Conservation (phyloP, 2,797 vertebrate genomes). For the Paramormyrops hopkinsi region DNA sequence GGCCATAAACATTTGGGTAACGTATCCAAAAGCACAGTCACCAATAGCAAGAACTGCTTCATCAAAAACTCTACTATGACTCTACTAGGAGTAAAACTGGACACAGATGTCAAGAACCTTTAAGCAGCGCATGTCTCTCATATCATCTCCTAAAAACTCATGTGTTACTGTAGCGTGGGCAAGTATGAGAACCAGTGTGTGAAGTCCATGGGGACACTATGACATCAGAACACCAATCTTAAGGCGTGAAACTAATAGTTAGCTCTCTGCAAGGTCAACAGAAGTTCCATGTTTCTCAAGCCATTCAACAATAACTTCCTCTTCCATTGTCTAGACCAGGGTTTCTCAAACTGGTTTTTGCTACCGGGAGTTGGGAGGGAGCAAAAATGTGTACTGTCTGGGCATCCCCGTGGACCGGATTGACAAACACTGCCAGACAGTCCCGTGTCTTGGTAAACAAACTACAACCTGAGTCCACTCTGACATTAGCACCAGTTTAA, state of each 20-base stretch:
- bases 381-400: not conserved
- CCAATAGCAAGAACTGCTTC: not conserved
- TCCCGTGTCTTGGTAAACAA: not conserved
- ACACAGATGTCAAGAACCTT: not conserved
- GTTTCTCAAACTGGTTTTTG: not conserved
- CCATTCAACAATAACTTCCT: not conserved
- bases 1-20: not conserved
- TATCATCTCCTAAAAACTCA: not conserved
- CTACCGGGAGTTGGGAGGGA: not conserved
- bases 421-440: not conserved
- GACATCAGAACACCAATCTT: not conserved
- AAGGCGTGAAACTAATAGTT: not conserved
- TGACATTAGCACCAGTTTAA: not conserved
- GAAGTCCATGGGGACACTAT: not conserved
- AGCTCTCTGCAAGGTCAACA: not conserved
- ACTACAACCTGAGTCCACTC: not conserved
- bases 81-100: not conserved
- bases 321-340: not conserved
- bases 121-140: not conserved
- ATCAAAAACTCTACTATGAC: not conserved
- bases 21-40: not conserved
- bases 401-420: not conserved
- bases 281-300: not conserved
- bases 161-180: not conserved
- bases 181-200: not conserved